Evolutionary conservation across 2,113 vertebrate species (phyloP).

Genomic region (Malurus elegans): DNA sequence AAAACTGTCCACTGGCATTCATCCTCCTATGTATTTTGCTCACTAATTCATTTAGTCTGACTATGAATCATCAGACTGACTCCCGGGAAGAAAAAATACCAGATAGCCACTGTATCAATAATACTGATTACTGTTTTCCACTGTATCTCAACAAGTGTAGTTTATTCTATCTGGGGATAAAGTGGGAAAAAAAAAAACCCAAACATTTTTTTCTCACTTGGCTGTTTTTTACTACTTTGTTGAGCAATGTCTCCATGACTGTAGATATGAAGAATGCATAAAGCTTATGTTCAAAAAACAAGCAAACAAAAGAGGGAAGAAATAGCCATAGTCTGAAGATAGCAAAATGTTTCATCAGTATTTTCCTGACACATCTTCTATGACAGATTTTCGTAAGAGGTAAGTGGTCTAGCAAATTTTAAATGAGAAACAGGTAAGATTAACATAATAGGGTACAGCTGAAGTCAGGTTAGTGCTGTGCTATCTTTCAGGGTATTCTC

Average conservation of each 20-base stretch:
- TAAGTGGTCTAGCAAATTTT: not conserved
- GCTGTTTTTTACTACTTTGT: not conserved
- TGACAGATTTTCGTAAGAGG: not conserved
- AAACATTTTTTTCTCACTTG: not conserved
- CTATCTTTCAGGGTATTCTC: not conserved
- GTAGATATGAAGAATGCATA: not conserved
- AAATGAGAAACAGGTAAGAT: not conserved
- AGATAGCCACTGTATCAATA: not conserved
- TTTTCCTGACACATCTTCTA: not conserved
- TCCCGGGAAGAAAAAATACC: not conserved
- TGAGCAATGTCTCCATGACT: not conserved
- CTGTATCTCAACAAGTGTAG: not conserved
- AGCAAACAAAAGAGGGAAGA: not conserved
- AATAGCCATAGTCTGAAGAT: not conserved
- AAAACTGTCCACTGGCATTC: constrained; percentile 6
- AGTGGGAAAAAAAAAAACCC: not conserved
- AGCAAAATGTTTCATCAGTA: not conserved
- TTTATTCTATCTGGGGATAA: not conserved
- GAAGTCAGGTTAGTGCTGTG: not conserved
- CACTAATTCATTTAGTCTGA: constrained; percentile 14
- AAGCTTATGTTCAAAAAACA: not conserved
- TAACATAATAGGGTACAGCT: not conserved
- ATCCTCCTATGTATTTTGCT: not conserved
- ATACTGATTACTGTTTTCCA: not conserved
- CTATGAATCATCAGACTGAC: constrained; percentile 26